phyloP scores from a whole-genome alignment of 2,888 invertebrate genomes.

The Eustalomyia histrio region DNA sequence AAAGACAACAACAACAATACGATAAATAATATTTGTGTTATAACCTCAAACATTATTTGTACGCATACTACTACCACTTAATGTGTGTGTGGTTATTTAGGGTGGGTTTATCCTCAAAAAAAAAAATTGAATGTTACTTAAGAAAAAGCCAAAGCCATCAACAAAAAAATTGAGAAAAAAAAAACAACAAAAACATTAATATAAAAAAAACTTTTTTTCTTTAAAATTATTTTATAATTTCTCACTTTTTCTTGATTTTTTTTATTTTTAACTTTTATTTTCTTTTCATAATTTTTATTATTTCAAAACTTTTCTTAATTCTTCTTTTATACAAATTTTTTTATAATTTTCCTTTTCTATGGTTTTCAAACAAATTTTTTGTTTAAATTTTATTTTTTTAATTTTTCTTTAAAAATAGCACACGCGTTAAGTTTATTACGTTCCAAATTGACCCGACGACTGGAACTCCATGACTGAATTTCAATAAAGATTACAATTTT shows the following conservation, averaged over 20 bases:
- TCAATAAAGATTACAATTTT: conserved; percentile 50
- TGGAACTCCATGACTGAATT: conserved; percentile 79
- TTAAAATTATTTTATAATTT: conserved; percentile 20
- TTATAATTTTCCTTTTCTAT: conserved; percentile 10
- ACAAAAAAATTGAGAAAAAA: neutral
- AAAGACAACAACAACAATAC: conserved; percentile 47
- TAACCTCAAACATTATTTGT: neutral
- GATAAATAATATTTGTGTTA: conserved; percentile 27
- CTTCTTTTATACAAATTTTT: conserved; percentile 13
- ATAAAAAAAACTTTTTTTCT: conserved; percentile 15
- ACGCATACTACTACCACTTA: conserved; percentile 10
- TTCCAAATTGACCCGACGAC: conserved; percentile 78
- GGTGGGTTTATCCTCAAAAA: conserved; percentile 12
- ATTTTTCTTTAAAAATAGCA: conserved; percentile 53
- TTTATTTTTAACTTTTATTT: neutral
- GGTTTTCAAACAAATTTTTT: conserved; percentile 26
- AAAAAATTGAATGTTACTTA: conserved; percentile 39
- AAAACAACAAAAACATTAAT: conserved; percentile 3
- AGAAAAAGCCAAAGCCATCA: conserved; percentile 24
- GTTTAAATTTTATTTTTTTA: conserved; percentile 27
- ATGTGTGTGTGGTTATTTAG: conserved; percentile 8
- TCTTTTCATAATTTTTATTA: conserved; percentile 4
- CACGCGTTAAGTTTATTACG: conserved; percentile 70
- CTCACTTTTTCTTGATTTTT: conserved; percentile 9
- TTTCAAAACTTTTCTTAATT: conserved; percentile 17